Conservation (phyloP, 2,797 vertebrate genomes). For the Scleropages formosus region DNA sequence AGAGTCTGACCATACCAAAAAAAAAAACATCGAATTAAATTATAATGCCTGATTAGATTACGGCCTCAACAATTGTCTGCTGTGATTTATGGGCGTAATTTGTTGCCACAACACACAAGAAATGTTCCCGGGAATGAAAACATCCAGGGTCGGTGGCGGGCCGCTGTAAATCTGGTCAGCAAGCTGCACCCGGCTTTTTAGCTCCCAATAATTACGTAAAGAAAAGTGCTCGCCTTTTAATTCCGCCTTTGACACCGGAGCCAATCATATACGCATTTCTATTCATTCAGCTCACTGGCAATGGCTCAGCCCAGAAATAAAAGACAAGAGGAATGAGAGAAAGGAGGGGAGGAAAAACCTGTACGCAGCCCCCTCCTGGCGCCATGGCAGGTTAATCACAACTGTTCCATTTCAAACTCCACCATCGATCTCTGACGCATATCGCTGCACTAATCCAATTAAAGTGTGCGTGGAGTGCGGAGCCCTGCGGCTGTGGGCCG, state of each 20-base stretch:
- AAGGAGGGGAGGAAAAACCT: neutral
- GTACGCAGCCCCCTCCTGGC: conserved; percentile 23
- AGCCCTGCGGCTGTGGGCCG: conserved; percentile 55
- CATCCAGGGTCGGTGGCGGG: conserved; percentile 39
- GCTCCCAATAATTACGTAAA: conserved; percentile 26
- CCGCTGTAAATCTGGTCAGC: conserved; percentile 40
- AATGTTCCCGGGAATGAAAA: conserved; percentile 43
- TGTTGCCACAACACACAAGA: conserved; percentile 53
- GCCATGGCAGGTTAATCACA: conserved; percentile 49
- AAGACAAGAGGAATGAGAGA: neutral
- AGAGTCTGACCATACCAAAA: conserved; percentile 24
- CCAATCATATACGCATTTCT: conserved; percentile 22
- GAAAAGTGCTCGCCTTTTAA: conserved; percentile 29
- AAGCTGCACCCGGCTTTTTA: conserved; percentile 30
- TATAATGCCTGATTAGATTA: conserved; percentile 69
- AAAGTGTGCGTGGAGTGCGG: conserved; percentile 50
- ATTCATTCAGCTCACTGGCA: conserved; percentile 23
- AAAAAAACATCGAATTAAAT: conserved; percentile 61
- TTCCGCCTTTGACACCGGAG: conserved; percentile 6
- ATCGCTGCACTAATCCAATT: conserved; percentile 65
- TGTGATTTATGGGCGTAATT: conserved; percentile 69
- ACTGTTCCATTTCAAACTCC: conserved; percentile 49
- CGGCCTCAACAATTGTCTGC: conserved; percentile 65
- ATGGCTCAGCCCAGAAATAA: conserved; percentile 1
- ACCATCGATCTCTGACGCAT: conserved; percentile 68